A percentile compares a stretch with the other conserved stretches of the same genome.
Evolutionary conservation across 2,797 vertebrate genomes (phyloP).

Genomic region (Pseudochirops cupreus): DNA sequence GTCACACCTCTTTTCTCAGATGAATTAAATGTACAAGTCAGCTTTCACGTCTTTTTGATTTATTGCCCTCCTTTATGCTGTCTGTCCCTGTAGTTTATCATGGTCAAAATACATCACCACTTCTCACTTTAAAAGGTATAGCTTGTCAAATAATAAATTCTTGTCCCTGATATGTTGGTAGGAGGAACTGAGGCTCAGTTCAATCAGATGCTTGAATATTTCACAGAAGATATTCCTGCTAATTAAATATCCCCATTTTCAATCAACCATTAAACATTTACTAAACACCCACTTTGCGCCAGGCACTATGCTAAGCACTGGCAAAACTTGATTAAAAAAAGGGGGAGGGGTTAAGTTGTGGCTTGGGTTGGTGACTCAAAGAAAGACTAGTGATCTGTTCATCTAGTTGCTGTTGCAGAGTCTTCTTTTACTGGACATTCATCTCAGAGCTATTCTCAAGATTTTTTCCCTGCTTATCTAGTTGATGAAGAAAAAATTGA

Average conservation of each 20-base stretch:
- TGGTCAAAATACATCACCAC: constrained; percentile 69
- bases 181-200: constrained; percentile 19
- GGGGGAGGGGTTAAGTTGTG: constrained; percentile 11
- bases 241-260: background rate
- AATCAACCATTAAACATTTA: background rate
- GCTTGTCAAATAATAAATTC: constrained; percentile 41
- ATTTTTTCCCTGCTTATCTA: background rate
- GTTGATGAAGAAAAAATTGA: background rate
- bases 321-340: background rate
- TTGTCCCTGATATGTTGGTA: constrained; percentile 28
- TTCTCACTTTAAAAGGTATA: constrained; percentile 54
- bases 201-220: constrained; percentile 26
- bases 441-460: background rate
- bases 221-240: background rate
- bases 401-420: background rate
- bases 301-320: background rate
- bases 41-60: constrained; percentile 60
- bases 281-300: background rate
- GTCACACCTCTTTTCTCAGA: background rate
- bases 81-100: constrained; percentile 63
- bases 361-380: constrained; percentile 5
- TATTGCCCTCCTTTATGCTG: constrained; percentile 46
- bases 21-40: constrained; percentile 44
- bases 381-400: background rate
- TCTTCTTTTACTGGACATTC: background rate